Evolutionary conservation across 2,113 vertebrate species (phyloP).

Genomic region (rat (Rattus norvegicus)): GRCr8 NC_086027.1:30297001-30297500

Average conservation of each 20-base stretch:
- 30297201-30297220: not conserved
- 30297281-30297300: not conserved
- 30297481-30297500: not conserved
- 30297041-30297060: not conserved
- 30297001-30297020: not conserved
- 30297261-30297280: not conserved
- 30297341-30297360: not conserved
- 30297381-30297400: not conserved
- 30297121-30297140: too few relatives aligned
- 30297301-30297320: not conserved
- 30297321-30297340: not conserved
- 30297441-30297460: not conserved
- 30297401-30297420: too few relatives aligned
- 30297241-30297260: constrained; percentile 31
- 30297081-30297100: not conserved
- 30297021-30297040: not conserved
- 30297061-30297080: not conserved
- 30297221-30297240: constrained; percentile 34
- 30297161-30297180: not conserved
- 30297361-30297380: too few relatives aligned
- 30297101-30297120: not conserved
- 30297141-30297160: not conserved
- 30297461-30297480: not conserved
- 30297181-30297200: not conserved
- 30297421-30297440: not conserved